Base-by-base conservation (phyloP, 2,888 invertebrate genomes). In the Micoletzkya japonica region DNA sequence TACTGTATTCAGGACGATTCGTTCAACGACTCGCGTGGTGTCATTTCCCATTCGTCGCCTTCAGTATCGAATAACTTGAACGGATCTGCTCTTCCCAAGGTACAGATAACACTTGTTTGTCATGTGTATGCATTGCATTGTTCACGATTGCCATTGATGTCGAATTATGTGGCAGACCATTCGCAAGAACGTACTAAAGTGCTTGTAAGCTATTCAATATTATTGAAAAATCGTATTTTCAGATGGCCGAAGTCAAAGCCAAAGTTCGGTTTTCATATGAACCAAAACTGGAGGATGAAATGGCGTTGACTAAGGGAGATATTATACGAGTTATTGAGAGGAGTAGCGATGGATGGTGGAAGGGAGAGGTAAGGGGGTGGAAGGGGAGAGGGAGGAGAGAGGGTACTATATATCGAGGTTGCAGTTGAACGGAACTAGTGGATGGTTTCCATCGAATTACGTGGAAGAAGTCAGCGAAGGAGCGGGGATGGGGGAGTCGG, bases 291-390 rank as follows among this genome's bases (percentile, higher is more conserved):
- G 91, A 93, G 1, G 98, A 98, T 86, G 98, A 98, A 87, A 89
- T 98, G 70, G 91, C 94, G 0, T 90, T 99, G 76, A 91, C 92
- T 57, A 98, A 97, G 89, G 96, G 95, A 80, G 94, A 94, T 70
- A 89, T 93, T 81, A 94, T 98, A 79, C 90, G 93, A 74, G 97
- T 98, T 78, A 89, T 97, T 77, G 97, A 98, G 88, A 97, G 97
- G 88, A 95, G 95, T 83, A 95, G 95, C 81, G 98, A 98, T 88
- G 95, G 93, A 74, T 98, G 98, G 98, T 98, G 98, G 98, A 90
- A 95, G 85, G 98, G 97, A 64, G 84, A 87, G 75, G 78, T 76
- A 49, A 56, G 71, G 10, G 10, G 20, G 20, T n/a, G n/a, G n/a
- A 58, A 2, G 26, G 57, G 17, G 24, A 24, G 37, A 0, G 50